Evolutionary conservation across 1,140 invertebrate genomes (phyloP), one percentile per base, ranked within the genome.

Genomic region (Sycophaga agraensis): DNA sequence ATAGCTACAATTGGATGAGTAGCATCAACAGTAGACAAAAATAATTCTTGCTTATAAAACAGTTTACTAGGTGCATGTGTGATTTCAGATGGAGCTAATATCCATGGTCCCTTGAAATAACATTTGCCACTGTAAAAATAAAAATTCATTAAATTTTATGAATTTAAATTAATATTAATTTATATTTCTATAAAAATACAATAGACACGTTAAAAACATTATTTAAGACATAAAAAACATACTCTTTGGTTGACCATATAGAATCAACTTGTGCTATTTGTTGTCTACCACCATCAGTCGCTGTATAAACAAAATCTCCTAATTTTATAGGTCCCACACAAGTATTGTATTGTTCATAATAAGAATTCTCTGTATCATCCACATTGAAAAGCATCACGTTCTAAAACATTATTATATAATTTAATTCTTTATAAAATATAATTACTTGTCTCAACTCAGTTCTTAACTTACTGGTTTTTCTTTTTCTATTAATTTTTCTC

Each of bases 21-120:
- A 68, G 96, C 94, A 75, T 97, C 94, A 57, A 94, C 88, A 2
- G 91, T 92, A 46, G 93, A 95, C 14, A 97, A 81, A 66, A 99
- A 90, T 19, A 98, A 85, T 83, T 99, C 97, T 80, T 97, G 93
- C 66, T 94, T 91, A 81, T 94, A 99, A 80, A 96, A 98, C n/a
- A 91, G 83, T 73, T 84, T 85, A 69, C 82, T 84, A 66, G 83
- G 87, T 55, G 86, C 85, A 79, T 88, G 90, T 76, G 84, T 87
- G 50, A 97, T 89, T 82, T 98, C 96, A 17, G 85, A 83, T 3
- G 97, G 93, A 48, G 90, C 86, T 40, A 98, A 87, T 68, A 98
- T 88, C 88, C 93, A 95, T 0, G 96, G 93, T 1, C 97, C 97
- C 67, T 91, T 91, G 76, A 99, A 95, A 72, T 91, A 97, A 46